These are phyloP conservation scores for Pasiphila rectangulata DNA, from an alignment of 2,888 invertebrate species.

Conservation along the genomic window DNA sequence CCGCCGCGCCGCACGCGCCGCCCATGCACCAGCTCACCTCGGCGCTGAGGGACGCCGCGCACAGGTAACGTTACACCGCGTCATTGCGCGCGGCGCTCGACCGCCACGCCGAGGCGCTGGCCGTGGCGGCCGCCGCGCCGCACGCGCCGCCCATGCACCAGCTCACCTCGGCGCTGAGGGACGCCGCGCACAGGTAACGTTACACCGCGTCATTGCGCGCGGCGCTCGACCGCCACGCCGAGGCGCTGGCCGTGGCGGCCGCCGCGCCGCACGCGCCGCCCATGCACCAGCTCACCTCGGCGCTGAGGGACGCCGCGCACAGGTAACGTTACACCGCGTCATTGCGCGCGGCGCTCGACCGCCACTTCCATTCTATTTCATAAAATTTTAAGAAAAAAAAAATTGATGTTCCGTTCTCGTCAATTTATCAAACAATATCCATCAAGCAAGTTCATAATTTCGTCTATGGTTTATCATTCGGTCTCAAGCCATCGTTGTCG, in stretches of 20 bases:
- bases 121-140: slow-evolving; percentile 36
- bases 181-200: slow-evolving; percentile 56
- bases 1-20: slow-evolving; percentile 37
- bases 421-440: too few relatives aligned
- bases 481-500: too few relatives aligned
- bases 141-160: slow-evolving; percentile 37
- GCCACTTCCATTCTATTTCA: too few relatives aligned
- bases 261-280: slow-evolving; percentile 39
- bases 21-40: slow-evolving; percentile 42
- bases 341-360: background rate
- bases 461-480: too few relatives aligned
- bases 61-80: slow-evolving; percentile 49
- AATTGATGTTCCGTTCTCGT: too few relatives aligned
- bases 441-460: too few relatives aligned
- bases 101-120: slow-evolving; percentile 43
- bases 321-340: too few relatives aligned
- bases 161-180: slow-evolving; percentile 47
- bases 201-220: slow-evolving; percentile 33
- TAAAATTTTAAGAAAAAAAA: too few relatives aligned
- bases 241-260: slow-evolving; percentile 41
- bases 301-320: slow-evolving; percentile 53
- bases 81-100: slow-evolving; percentile 4
- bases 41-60: slow-evolving; percentile 52
- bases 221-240: slow-evolving; percentile 30
- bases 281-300: slow-evolving; percentile 41